phyloP scores from a whole-genome alignment of 2,888 invertebrate species.

The Epirrita christyi region DNA sequence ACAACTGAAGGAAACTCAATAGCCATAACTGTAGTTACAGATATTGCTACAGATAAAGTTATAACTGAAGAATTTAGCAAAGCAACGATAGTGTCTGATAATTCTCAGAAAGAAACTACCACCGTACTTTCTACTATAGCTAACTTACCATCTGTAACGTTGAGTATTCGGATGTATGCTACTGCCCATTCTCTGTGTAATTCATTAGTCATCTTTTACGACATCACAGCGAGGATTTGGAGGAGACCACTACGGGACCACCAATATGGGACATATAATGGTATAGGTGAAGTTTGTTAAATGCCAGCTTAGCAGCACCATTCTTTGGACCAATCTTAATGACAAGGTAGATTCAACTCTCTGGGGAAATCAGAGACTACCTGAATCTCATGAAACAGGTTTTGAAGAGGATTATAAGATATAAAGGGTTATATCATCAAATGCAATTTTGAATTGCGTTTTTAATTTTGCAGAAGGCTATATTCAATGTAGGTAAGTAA shows the following conservation, averaged over 20 bases:
- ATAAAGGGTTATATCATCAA: too few species aligned
- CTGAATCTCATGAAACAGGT: constrained; percentile 11
- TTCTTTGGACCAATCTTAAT: constrained; percentile 13
- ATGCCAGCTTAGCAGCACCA: too few species aligned
- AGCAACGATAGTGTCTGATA: constrained; percentile 53
- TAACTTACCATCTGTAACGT: constrained; percentile 30
- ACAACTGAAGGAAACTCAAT: constrained; percentile 15
- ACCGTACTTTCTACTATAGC: constrained; percentile 37
- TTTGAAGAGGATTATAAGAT: constrained; percentile 5
- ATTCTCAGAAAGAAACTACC: constrained; percentile 55
- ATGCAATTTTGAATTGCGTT: constrained; percentile 13
- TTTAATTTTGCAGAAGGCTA: constrained; percentile 8
- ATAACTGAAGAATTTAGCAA: constrained; percentile 50
- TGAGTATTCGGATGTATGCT: too few species aligned
- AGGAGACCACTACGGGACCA: too few species aligned
- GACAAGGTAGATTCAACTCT: constrained; percentile 12
- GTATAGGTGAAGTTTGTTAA: too few species aligned
- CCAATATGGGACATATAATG: too few species aligned
- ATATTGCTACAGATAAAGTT: constrained; percentile 36
- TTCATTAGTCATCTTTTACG: too few species aligned
- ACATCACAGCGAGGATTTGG: too few species aligned
- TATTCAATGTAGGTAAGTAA: constrained; percentile 5
- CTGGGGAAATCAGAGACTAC: constrained; percentile 1
- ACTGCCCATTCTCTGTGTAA: too few species aligned
- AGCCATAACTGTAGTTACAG: constrained; percentile 38